Base-by-base conservation (phyloP, 2,113 vertebrate genomes). In the Holacanthus passer region DNA sequence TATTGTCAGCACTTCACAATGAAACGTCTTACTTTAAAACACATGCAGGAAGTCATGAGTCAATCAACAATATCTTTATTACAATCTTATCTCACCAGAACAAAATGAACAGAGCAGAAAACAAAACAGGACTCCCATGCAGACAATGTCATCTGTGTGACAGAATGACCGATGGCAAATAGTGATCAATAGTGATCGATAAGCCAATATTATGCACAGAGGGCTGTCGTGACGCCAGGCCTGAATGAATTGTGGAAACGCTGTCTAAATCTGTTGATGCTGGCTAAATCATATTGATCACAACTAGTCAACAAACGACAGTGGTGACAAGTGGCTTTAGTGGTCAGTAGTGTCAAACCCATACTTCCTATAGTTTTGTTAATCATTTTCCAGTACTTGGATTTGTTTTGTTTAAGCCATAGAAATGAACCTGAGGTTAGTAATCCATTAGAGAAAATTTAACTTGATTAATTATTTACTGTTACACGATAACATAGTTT, bases 171-270 rank as follows among this genome's bases (percentile, higher is more conserved):
- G 47, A 31, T 47, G 48, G 31, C 59, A 73, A 32, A 31, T 19
- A 27, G 3, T 48, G 24, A 43, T 72, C 69, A 43, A 72, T 72
- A 43, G 37, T 24, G 55, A 73, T 81, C 50, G 59, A 73, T 73
- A 64, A 66, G 35, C n/a, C 69, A 29, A 22, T 73, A 35, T 27
- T 27, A 32, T n/a, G 19, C 59, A 64, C 45, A 63, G 47, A 71
- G 67, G 20, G 8, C 5, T 24, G 58, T 55, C 2, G n/a, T 70
- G 32, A 52, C 17, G 17, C 43, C 5, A 5, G 31, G 53, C 4
- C 32, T 62, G 64, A 43, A 14, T 50, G 65, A 55, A 55, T 2
- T 20, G 48, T 47, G 0, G 29, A 24, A 55, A 47, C 19, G 24
- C 53, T 55, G 32, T 32, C 29, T 29, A 20, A 11, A 27, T 56